phyloP scores from a whole-genome alignment of 2,888 invertebrate species.

The Luperina testacea region DNA sequence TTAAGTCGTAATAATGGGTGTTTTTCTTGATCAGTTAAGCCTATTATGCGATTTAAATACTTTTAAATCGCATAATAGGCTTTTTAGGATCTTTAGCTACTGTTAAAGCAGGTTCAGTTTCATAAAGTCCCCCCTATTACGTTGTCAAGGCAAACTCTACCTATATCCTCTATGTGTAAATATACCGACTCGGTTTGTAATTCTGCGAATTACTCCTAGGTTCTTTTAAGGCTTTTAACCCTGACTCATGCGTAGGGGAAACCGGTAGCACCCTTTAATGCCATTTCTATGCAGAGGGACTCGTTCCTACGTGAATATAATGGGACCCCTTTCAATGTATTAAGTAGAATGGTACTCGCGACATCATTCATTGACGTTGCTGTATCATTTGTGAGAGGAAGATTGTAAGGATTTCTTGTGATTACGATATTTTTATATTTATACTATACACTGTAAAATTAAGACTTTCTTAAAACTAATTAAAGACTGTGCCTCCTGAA shows the following conservation, averaged over 20 bases:
- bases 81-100: too few species aligned
- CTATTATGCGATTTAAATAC: conserved; percentile 28
- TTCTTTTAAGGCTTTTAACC: conserved; percentile 59
- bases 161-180: background rate
- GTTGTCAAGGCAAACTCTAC: background rate
- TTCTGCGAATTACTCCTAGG: conserved; percentile 38
- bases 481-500: background rate
- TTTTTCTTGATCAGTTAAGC: conserved; percentile 44
- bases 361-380: conserved; percentile 22
- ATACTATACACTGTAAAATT: background rate
- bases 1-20: conserved; percentile 40
- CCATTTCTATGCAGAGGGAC: conserved; percentile 55
- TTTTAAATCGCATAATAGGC: too few species aligned
- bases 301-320: conserved; percentile 42
- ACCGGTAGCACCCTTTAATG: conserved; percentile 58
- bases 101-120: conserved; percentile 8
- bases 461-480: background rate
- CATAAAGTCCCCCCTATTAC: background rate
- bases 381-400: conserved; percentile 17
- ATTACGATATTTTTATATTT: background rate
- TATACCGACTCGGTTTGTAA: conserved; percentile 13
- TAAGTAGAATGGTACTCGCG: conserved; percentile 49
- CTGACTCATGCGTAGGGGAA: conserved; percentile 71
- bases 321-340: conserved; percentile 46
- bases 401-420: background rate